Evolutionary conservation across 2,888 invertebrate genomes (phyloP), one percentile per base, ranked within the genome.

Genomic region (Caenorhabditis sulstoni): DNA sequence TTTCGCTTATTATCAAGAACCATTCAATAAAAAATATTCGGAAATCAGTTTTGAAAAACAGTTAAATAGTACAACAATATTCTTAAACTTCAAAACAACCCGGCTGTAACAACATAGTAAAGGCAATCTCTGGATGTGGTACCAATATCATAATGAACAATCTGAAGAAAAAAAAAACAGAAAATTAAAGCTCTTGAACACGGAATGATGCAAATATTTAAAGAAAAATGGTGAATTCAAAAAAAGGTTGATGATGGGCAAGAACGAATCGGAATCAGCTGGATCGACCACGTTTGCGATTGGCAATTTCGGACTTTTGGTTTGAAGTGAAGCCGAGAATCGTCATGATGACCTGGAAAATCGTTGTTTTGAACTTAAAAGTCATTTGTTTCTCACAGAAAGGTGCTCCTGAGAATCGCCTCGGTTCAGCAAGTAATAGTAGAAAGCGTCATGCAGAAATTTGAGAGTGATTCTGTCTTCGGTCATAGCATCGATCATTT

Each of bases 391-490:
- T 41, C 14, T 39, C 57, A 87, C 88, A 80, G 87, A 94, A 76
- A 96, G 92, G 91, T 96, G 96, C 16, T 95, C 94, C 67, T 94
- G 94, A 90, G 95, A 95, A 90, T 96, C 95, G 22, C 88, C 89
- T 4, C 84, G 94, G 90, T 96, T 95, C 2, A 95, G 95, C 74
- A 96, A 92, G 91, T 95, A 96, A 91, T 96, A 96, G 91, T 95
- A 96, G 88, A 96, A 93, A 65, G 96, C 96, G 79, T 96, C 96
- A 92, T 95, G 96, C 81, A 96, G 93, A 92, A 96, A 96, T 91
- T 95, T 95, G 89, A 96, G 92, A 20, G 95, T 95, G 84, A 96
- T 94, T 91, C 95, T 95, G n/a, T 96, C 95, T 92, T 96, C 95
- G 71, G 89, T 87, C 62, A 77, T 64, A 0, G 73, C 57, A 55